phyloP scores from a whole-genome alignment of 2,797 vertebrate species.

The Potorous gilbertii region DNA sequence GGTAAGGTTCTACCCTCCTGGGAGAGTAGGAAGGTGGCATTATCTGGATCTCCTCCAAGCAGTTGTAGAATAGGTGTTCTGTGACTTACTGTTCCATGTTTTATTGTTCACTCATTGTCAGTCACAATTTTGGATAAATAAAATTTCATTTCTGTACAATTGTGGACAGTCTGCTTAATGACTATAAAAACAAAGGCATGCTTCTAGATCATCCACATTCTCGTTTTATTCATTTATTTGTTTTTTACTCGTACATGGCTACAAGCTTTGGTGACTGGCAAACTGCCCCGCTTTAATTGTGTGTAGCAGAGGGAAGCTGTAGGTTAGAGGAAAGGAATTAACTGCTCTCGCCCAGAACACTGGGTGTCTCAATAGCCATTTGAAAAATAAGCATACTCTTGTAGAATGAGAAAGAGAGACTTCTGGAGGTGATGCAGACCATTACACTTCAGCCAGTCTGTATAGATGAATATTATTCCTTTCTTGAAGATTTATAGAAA shows the following conservation, averaged over 20 bases:
- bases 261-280: not conserved
- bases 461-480: not conserved
- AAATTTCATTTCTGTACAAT: slow-evolving; percentile 15
- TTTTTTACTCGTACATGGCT: slow-evolving; percentile 10
- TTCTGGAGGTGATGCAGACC: slow-evolving; percentile 15
- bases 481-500: slow-evolving; percentile 40
- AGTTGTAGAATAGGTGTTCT: not conserved
- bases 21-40: not conserved
- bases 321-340: slow-evolving; percentile 33
- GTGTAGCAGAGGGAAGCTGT: slow-evolving; percentile 28
- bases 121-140: slow-evolving; percentile 23
- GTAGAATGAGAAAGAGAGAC: slow-evolving; percentile 33
- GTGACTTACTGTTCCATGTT: not conserved
- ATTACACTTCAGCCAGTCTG: slow-evolving; percentile 19
- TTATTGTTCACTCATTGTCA: slow-evolving; percentile 6
- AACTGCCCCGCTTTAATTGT: slow-evolving; percentile 24
- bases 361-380: not conserved
- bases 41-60: not conserved
- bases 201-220: slow-evolving; percentile 10
- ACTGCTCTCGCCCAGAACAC: not conserved
- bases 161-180: slow-evolving; percentile 29
- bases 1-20: slow-evolving; percentile 28
- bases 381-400: slow-evolving; percentile 40
- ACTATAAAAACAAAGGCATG: slow-evolving; percentile 19
- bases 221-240: slow-evolving; percentile 32